Percentiles rank a stretch among this genome's conserved stretches.
phyloP scores from a whole-genome alignment of 2,888 invertebrate species.

The Tetanocera ferruginea region DNA sequence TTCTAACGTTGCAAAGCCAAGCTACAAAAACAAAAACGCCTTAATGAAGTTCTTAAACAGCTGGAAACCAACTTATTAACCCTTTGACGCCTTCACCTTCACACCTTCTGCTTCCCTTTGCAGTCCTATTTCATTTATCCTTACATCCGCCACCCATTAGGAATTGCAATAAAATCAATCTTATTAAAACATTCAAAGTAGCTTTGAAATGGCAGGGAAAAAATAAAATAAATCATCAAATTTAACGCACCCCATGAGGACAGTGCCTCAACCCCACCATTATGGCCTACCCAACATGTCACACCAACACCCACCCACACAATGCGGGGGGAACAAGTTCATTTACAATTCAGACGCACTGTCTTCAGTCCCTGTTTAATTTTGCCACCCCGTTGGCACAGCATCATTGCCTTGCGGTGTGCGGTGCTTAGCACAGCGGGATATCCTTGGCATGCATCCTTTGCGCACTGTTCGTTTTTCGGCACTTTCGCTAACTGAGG shows the following conservation, averaged over 20 bases:
- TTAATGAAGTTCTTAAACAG: constrained; percentile 66
- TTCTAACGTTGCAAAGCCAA: background rate
- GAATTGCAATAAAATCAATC: constrained; percentile 65
- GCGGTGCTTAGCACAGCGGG: constrained; percentile 62
- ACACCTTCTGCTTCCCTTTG: constrained; percentile 41
- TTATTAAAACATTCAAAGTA: constrained; percentile 59
- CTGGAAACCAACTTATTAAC: constrained; percentile 65
- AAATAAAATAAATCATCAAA: constrained; percentile 59
- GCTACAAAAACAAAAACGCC: background rate
- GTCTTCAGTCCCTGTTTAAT: constrained; percentile 47
- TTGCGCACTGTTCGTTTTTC: constrained; percentile 34
- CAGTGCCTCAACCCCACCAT: constrained; percentile 26
- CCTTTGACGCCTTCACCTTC: constrained; percentile 62
- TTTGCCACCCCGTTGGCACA: constrained; percentile 45
- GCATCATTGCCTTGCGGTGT: constrained; percentile 44
- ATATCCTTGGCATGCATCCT: constrained; percentile 41
- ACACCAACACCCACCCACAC: background rate
- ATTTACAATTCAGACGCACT: constrained; percentile 32
- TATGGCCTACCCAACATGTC: background rate
- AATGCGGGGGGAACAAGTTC: background rate
- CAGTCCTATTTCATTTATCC: background rate
- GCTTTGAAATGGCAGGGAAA: constrained; percentile 38
- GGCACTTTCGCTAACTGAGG: constrained; percentile 25
- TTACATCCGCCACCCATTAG: constrained; percentile 38
- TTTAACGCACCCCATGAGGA: constrained; percentile 29